phyloP scores from a whole-genome alignment of 2,113 vertebrate species.

The Ardeotis arabs region DNA sequence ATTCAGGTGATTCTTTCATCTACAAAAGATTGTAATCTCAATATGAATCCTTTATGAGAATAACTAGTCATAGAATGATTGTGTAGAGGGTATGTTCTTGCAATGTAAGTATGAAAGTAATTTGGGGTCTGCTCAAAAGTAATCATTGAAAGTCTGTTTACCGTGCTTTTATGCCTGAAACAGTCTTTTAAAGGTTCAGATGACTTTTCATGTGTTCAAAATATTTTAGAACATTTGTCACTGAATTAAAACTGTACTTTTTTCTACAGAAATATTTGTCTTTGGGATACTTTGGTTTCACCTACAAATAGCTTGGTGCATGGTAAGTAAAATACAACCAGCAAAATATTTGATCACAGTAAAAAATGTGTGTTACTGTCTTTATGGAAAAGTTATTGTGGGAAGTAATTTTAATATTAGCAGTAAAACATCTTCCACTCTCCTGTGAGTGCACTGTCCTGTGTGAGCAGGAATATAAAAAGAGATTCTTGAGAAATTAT shows the following conservation, averaged over 20 bases:
- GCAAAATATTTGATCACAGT: neutral
- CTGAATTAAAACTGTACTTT: neutral
- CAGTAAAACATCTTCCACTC: neutral
- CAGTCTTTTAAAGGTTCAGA: neutral
- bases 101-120: neutral
- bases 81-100: neutral
- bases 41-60: neutral
- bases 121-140: neutral
- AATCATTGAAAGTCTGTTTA: neutral
- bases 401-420: neutral
- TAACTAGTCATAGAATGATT: neutral
- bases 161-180: neutral
- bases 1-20: neutral
- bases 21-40: neutral
- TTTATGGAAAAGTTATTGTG: neutral
- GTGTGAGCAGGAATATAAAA: neutral
- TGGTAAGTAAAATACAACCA: conserved; percentile 77
- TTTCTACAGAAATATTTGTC: conserved; percentile 89
- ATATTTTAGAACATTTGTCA: neutral
- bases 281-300: conserved; percentile 96
- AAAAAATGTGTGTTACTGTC: neutral
- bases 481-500: neutral
- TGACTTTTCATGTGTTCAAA: neutral
- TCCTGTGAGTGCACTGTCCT: neutral
- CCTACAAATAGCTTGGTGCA: conserved; percentile 89